A percentile compares a stretch with the other conserved stretches of the same genome.
Evolutionary conservation across 2,888 invertebrate species (phyloP).

Genomic region (Luperina testacea): DNA sequence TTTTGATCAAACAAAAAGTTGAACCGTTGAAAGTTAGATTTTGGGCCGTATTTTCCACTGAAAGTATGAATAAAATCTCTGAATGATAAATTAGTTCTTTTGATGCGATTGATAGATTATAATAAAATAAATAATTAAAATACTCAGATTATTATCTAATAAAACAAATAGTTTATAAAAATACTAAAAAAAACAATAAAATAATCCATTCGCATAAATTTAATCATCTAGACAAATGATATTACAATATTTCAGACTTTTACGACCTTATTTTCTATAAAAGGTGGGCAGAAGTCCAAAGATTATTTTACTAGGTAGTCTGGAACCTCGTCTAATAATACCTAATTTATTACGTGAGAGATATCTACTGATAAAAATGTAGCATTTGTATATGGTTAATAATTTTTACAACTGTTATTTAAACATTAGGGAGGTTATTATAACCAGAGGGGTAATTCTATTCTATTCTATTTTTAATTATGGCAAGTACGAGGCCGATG

Average conservation of each 20-base stretch:
- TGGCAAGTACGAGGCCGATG: no score
- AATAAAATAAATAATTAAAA: background rate
- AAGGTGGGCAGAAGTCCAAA: conserved; percentile 46
- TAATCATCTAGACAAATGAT: conserved; percentile 11
- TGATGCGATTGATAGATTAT: background rate
- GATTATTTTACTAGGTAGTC: conserved; percentile 5
- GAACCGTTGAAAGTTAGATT: background rate
- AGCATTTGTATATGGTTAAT: background rate
- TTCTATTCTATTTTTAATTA: no score
- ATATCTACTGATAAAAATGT: background rate
- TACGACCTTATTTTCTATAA: conserved; percentile 34
- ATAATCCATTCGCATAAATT: background rate
- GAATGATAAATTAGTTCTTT: background rate
- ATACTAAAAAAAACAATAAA: background rate
- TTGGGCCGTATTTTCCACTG: background rate
- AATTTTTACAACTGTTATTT: background rate
- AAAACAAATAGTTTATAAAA: background rate
- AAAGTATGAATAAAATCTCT: background rate
- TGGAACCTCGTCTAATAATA: conserved; percentile 26
- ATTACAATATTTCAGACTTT: conserved; percentile 36
- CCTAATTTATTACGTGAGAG: conserved; percentile 3
- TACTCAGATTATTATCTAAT: background rate
- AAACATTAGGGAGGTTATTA: background rate
- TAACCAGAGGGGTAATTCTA: no score
- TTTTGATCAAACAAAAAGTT: background rate